phyloP scores from a whole-genome alignment of 2,797 vertebrate genomes.

The Todus mexicanus region DNA sequence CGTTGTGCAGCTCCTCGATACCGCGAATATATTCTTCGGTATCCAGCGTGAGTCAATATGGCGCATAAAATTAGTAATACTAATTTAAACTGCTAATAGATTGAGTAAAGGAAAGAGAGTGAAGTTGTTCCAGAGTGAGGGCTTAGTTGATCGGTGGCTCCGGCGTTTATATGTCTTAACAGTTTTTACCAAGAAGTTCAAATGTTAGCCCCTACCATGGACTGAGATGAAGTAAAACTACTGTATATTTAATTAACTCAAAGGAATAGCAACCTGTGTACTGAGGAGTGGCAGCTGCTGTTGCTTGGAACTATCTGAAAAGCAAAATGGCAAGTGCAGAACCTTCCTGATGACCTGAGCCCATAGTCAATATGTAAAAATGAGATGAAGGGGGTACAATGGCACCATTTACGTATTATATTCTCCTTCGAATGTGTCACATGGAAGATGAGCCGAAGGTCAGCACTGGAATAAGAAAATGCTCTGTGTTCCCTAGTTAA shows the following conservation, averaged over 20 bases:
- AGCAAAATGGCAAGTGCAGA: neutral
- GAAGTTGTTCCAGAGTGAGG: neutral
- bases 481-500: neutral
- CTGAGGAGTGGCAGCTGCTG: neutral
- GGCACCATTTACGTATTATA: neutral
- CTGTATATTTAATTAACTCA: neutral
- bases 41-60: too few relatives aligned
- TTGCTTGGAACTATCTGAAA: neutral
- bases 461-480: neutral
- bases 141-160: neutral
- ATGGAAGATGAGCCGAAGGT: neutral
- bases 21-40: accelerated
- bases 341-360: neutral
- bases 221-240: neutral
- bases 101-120: neutral
- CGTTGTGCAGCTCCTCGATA: neutral
- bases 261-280: neutral
- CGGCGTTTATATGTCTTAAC: neutral
- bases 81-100: too few relatives aligned
- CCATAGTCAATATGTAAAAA: neutral
- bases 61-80: too few relatives aligned
- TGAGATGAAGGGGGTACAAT: neutral
- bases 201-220: neutral
- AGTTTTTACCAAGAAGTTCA: neutral
- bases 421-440: neutral